Percentiles rank a stretch among this genome's conserved stretches.
Conservation (phyloP, 2,888 invertebrate genomes). For the Drosophila paranaensis region DNA sequence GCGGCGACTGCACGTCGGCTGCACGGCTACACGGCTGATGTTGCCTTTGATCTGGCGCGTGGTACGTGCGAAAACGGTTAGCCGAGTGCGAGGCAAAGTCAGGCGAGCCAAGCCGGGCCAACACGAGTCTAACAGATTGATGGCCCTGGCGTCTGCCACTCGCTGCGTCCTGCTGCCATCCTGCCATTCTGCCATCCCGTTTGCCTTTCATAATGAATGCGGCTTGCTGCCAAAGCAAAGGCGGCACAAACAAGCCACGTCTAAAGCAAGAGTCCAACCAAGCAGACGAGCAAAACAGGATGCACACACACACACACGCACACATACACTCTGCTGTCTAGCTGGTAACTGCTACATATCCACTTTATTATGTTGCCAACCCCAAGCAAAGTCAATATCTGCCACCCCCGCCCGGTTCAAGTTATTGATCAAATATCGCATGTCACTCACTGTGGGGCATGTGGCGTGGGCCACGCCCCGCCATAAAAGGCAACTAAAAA, state of each 20-base stretch:
- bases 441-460: conserved; percentile 51
- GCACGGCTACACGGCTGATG: neutral
- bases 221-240: conserved; percentile 57
- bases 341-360: conserved; percentile 25
- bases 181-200: conserved; percentile 47
- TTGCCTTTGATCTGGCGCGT: conserved; percentile 56
- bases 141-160: conserved; percentile 55
- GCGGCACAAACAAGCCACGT: conserved; percentile 19
- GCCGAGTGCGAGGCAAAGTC: conserved; percentile 27
- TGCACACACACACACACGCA: conserved; percentile 26
- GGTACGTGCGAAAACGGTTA: conserved; percentile 61
- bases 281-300: conserved; percentile 49
- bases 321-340: conserved; percentile 9
- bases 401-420: conserved; percentile 14
- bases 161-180: conserved; percentile 35
- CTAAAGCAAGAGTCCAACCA: conserved; percentile 32
- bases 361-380: conserved; percentile 47
- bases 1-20: neutral
- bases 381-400: conserved; percentile 28
- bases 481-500: conserved; percentile 73
- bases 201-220: conserved; percentile 79
- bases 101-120: conserved; percentile 22
- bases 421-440: conserved; percentile 79
- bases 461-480: neutral
- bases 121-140: conserved; percentile 56